These are phyloP conservation scores for Chrysocyon brachyurus DNA, from an alignment of 2,797 vertebrate species.

Conservation along the genomic window DNA sequence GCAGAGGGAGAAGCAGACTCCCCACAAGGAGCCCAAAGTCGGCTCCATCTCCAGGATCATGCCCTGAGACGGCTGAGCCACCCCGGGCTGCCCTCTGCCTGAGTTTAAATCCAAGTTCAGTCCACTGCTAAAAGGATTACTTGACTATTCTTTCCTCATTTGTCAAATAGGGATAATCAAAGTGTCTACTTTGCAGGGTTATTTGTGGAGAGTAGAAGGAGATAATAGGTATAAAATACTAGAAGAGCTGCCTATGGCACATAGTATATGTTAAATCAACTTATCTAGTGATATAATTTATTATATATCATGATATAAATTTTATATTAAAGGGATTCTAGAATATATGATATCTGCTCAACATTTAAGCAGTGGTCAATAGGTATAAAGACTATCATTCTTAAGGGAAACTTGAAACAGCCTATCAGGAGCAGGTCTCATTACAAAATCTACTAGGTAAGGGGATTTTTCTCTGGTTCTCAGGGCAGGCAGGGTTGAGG, in stretches of 20 bases:
- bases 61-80: too few species aligned
- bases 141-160: background rate
- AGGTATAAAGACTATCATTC: background rate
- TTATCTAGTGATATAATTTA: background rate
- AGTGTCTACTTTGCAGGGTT: background rate
- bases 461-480: background rate
- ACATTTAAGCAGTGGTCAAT: background rate
- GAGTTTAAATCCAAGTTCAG: conserved; percentile 3
- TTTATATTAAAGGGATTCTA: background rate
- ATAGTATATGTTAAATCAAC: background rate
- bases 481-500: background rate
- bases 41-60: too few species aligned
- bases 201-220: background rate
- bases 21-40: too few species aligned
- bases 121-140: background rate
- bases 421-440: background rate
- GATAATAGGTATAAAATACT: background rate
- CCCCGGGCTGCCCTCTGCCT: too few species aligned
- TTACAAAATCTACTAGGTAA: background rate
- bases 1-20: too few species aligned
- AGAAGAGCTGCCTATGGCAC: background rate
- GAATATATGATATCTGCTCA: background rate
- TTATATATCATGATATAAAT: background rate
- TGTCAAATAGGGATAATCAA: background rate
- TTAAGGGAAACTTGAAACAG: background rate